Conservation (phyloP, 2,888 invertebrate species). For the Liopterus haemorrhoidalis region DNA sequence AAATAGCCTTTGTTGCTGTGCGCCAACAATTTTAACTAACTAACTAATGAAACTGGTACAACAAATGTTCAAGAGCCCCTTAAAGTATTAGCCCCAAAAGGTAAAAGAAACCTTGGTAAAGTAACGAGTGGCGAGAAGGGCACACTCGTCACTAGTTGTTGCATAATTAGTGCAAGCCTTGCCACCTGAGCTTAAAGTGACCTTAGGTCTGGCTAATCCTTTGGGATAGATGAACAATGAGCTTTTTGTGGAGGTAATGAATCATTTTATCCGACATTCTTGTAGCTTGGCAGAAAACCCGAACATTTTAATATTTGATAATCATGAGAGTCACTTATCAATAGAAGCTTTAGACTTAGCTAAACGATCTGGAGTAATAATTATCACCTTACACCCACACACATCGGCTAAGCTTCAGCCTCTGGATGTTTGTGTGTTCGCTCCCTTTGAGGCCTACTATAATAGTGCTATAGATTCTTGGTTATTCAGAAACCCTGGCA, state of each 20-base stretch:
- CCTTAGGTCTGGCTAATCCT: not conserved
- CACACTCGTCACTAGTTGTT: no score
- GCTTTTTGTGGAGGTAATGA: constrained; percentile 24
- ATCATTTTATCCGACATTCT: constrained; percentile 29
- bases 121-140: no score
- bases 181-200: constrained; percentile 5
- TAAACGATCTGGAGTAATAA: constrained; percentile 39
- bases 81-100: no score
- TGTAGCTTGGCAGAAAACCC: constrained; percentile 33
- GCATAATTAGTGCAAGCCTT: no score
- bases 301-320: constrained; percentile 37
- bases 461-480: constrained; percentile 38
- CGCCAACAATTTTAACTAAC: no score
- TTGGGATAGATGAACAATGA: not conserved
- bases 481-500: constrained; percentile 41
- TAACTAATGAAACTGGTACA: no score
- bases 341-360: constrained; percentile 34
- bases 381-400: constrained; percentile 43
- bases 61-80: no score
- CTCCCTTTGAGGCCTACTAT: constrained; percentile 40
- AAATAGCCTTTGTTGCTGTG: no score
- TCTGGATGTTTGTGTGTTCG: constrained; percentile 41
- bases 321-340: constrained; percentile 38
- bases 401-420: constrained; percentile 44
- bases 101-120: no score